A percentile compares a stretch with the other conserved stretches of the same genome.
phyloP scores from a whole-genome alignment of 2,113 vertebrate genomes.

The Platysteira castanea region DNA sequence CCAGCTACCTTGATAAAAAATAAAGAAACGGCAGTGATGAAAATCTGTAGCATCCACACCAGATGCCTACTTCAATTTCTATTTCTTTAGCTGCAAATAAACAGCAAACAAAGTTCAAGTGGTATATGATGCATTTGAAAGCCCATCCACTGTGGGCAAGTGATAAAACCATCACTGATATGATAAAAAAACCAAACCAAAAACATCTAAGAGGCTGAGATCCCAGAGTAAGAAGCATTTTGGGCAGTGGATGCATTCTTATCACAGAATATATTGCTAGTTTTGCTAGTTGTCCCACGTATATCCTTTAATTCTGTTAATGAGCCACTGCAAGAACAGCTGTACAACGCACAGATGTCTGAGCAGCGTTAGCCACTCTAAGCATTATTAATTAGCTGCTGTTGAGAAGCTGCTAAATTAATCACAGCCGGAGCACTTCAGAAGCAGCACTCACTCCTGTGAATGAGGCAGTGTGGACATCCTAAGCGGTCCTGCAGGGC shows the following conservation, averaged over 20 bases:
- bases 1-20: background rate
- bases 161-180: background rate
- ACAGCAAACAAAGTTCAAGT: background rate
- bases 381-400: background rate
- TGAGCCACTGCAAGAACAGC: background rate
- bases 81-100: background rate
- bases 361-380: background rate
- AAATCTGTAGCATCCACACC: background rate
- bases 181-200: background rate
- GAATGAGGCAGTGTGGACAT: fast-evolving
- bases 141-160: background rate
- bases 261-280: background rate
- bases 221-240: background rate
- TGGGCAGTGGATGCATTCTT: background rate
- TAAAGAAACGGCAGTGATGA: background rate
- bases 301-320: background rate
- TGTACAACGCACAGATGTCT: background rate
- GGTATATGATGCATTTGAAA: background rate
- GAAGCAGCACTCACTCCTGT: background rate
- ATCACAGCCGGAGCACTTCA: background rate
- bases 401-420: background rate
- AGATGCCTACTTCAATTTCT: background rate
- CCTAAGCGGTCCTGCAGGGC: background rate
- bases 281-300: background rate
- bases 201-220: background rate